A percentile compares a stretch with the other conserved stretches of the same genome.
Evolutionary conservation across 2,888 invertebrate genomes (phyloP).

Genomic region (Drosophila cyrtoloma): DNA sequence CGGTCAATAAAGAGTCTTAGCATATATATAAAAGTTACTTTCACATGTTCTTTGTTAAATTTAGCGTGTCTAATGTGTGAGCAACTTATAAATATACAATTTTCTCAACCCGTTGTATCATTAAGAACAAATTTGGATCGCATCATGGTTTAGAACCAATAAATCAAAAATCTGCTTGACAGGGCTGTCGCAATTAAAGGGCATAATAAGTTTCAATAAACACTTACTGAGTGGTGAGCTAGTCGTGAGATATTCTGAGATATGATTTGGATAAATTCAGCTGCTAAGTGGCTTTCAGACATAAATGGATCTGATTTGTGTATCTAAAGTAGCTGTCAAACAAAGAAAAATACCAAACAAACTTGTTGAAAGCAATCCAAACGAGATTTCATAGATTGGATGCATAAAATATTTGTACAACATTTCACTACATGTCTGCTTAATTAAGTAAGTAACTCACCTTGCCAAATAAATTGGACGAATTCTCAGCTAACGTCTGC

Average conservation of each 20-base stretch:
- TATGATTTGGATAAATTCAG: slow-evolving; percentile 1
- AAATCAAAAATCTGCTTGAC: not conserved
- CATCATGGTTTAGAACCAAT: slow-evolving; percentile 2
- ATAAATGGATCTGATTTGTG: not conserved
- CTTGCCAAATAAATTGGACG: slow-evolving; percentile 32
- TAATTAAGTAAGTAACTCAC: slow-evolving; percentile 23
- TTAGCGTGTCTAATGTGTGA: slow-evolving; percentile 2
- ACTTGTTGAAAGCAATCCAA: not conserved
- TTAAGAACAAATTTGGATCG: not conserved
- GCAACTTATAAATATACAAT: not conserved
- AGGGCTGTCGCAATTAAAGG: not conserved
- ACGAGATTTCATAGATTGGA: not conserved
- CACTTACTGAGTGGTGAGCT: not conserved
- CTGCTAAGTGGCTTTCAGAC: not conserved
- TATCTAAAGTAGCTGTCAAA: not conserved
- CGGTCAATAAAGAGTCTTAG: not conserved
- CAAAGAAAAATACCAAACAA: not conserved
- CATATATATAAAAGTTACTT: not conserved
- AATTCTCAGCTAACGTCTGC: slow-evolving; percentile 13
- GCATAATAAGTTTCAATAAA: not conserved
- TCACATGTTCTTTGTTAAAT: not conserved
- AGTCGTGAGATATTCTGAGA: not conserved
- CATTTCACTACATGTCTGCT: not conserved
- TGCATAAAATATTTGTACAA: not conserved
- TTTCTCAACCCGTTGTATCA: not conserved